Percentiles rank a stretch among this genome's conserved stretches.
These are phyloP conservation scores for Leucoraja ocellata DNA, from an alignment of 2,797 vertebrate species.

Conservation along the genomic window DNA sequence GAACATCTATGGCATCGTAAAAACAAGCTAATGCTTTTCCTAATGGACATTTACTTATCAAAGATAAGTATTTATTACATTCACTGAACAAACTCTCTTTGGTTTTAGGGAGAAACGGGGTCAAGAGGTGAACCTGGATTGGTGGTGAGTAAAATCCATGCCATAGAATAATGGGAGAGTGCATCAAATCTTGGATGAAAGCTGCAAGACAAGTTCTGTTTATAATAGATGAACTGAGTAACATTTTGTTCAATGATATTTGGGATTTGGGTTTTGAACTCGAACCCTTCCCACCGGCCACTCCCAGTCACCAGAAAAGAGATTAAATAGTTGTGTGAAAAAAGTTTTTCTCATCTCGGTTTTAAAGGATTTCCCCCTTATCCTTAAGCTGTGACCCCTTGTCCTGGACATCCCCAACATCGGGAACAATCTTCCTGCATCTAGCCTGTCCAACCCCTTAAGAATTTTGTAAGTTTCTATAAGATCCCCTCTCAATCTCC, in stretches of 20 bases:
- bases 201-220: neutral
- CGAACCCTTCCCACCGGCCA: neutral
- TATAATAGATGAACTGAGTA: neutral
- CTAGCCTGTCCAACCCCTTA: too few relatives aligned
- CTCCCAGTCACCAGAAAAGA: neutral
- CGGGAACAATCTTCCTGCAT: too few relatives aligned
- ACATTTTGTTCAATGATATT: neutral
- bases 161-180: neutral
- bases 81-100: slow-evolving; percentile 38
- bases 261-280: neutral
- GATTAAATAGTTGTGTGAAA: slow-evolving; percentile 13
- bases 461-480: too few relatives aligned
- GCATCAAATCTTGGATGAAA: neutral
- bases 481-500: too few relatives aligned
- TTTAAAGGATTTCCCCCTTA: too few relatives aligned
- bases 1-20: neutral
- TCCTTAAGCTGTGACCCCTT: too few relatives aligned
- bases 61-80: slow-evolving; percentile 15
- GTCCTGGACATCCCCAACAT: too few relatives aligned
- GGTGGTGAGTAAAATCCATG: slow-evolving; percentile 61
- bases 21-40: neutral
- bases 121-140: slow-evolving; percentile 76
- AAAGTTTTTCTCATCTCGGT: too few relatives aligned
- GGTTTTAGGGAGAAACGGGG: slow-evolving; percentile 80
- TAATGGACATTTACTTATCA: neutral